Conservation (phyloP, 2,888 invertebrate genomes). For the Dasypolia templi region DNA sequence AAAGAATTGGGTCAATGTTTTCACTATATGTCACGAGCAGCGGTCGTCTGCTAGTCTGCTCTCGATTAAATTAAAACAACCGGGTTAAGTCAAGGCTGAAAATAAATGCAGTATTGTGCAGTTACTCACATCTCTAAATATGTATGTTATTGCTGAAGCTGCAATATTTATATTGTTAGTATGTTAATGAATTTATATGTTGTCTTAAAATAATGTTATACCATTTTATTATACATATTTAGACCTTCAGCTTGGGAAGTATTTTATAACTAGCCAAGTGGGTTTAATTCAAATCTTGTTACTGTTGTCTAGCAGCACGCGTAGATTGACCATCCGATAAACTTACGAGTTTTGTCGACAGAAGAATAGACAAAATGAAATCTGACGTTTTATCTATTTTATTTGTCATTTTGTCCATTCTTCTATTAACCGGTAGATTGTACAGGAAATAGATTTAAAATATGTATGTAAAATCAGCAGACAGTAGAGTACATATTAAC, state of each 20-base stretch:
- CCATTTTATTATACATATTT: neutral
- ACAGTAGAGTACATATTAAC: neutral
- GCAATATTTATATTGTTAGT: neutral
- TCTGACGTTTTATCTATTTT: too few relatives aligned
- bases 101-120: conserved; percentile 33
- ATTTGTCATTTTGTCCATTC: too few relatives aligned
- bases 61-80: conserved; percentile 24
- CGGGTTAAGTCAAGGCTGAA: conserved; percentile 24
- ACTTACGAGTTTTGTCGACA: too few relatives aligned
- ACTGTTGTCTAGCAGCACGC: too few relatives aligned
- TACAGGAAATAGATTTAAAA: neutral
- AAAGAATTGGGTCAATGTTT: conserved; percentile 40
- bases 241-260: neutral
- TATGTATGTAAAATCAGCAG: neutral
- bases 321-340: too few relatives aligned
- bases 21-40: conserved; percentile 21
- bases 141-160: neutral
- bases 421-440: neutral
- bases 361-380: too few relatives aligned
- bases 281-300: neutral
- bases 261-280: neutral
- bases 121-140: conserved; percentile 29
- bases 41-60: neutral
- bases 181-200: neutral
- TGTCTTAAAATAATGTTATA: neutral